phyloP scores from a whole-genome alignment of 1,140 invertebrate genomes.

The Drosophila prosaltans region DNA sequence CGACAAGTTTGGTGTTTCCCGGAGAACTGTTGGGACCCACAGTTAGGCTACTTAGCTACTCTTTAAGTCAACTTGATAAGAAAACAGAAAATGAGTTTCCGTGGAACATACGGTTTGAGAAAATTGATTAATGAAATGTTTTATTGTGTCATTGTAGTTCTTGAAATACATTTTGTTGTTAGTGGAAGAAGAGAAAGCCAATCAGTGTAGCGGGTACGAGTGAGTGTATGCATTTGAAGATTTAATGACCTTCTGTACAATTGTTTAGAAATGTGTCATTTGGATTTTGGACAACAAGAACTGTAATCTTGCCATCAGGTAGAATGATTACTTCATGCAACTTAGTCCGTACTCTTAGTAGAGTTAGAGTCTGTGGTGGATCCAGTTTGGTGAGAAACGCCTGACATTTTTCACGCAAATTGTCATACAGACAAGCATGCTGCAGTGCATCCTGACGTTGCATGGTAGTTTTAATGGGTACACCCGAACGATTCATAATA shows the following conservation, averaged over 20 bases:
- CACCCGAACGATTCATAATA: conserved; percentile 71
- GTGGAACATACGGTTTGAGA: neutral
- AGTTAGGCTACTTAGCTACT: neutral
- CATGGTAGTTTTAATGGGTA: conserved; percentile 75
- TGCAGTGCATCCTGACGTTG: conserved; percentile 52
- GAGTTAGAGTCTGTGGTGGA: conserved; percentile 46
- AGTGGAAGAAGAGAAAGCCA: neutral
- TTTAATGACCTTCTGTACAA: neutral
- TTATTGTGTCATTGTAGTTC: neutral
- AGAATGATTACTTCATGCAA: conserved; percentile 68
- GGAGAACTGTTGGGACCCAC: neutral
- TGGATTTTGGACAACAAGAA: conserved; percentile 72
- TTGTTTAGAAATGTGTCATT: conserved; percentile 43
- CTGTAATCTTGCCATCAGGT: conserved; percentile 76
- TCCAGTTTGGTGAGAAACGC: conserved; percentile 65
- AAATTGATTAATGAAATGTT: neutral
- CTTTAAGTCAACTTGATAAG: neutral
- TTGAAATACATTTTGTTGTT: neutral
- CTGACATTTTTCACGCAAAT: conserved; percentile 67
- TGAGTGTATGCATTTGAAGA: neutral
- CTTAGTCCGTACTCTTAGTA: conserved; percentile 72
- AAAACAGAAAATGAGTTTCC: conserved; percentile 8
- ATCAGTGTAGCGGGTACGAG: neutral
- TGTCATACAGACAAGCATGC: conserved; percentile 71
- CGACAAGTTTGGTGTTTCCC: neutral